These are phyloP conservation scores for Vombatus ursinus DNA, from an alignment of 2,113 vertebrate genomes.

Conservation along the genomic window DNA sequence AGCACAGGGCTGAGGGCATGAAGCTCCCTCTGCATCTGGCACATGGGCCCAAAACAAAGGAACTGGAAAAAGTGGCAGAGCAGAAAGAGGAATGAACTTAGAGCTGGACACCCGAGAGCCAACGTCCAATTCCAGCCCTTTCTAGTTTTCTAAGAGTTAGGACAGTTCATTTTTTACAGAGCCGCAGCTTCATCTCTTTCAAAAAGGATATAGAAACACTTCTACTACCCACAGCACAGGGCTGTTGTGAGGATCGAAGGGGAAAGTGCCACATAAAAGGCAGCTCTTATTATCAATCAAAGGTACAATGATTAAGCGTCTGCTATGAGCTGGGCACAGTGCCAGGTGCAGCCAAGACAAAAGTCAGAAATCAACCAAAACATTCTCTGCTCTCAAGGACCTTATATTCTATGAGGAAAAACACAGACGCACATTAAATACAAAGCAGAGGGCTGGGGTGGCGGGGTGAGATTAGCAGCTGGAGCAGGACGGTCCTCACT, in stretches of 20 bases:
- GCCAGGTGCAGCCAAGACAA: not conserved
- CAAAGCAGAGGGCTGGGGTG: not conserved
- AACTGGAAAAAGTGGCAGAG: not conserved
- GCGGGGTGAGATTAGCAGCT: not conserved
- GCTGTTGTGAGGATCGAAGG: not conserved
- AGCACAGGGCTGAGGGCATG: not conserved
- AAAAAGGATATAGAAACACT: not conserved
- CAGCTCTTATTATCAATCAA: not conserved
- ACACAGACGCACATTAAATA: not conserved
- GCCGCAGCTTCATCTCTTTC: not conserved
- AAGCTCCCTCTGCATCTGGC: not conserved
- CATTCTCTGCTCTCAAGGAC: not conserved
- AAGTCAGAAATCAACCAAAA: not conserved
- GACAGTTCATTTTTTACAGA: not conserved
- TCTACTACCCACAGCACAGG: not conserved
- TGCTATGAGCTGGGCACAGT: not conserved
- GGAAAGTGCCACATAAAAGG: not conserved
- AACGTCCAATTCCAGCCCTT: not conserved
- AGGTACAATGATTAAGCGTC: not conserved
- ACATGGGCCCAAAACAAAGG: slow-evolving; percentile 5
- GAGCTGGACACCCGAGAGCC: not conserved
- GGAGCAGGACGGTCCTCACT: not conserved
- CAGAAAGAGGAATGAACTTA: not conserved
- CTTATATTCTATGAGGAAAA: not conserved
- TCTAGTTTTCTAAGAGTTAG: not conserved